phyloP scores from a whole-genome alignment of 2,113 vertebrate species.

The Nycticebus coucang region DNA sequence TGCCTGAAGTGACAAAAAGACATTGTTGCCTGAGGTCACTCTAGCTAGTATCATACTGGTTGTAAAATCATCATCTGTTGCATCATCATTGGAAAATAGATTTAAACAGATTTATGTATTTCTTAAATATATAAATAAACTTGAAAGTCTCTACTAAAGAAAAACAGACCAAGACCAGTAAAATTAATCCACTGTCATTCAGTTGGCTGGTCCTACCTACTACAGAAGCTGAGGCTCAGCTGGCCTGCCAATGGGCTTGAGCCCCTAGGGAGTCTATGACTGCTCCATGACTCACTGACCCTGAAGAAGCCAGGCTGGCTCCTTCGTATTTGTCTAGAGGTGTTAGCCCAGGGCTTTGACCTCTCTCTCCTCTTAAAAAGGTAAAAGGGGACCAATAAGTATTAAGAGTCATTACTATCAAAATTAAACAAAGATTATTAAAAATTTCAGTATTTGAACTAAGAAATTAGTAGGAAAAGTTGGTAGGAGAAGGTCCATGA shows the following conservation, averaged over 20 bases:
- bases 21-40: background rate
- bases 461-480: background rate
- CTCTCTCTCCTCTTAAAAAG: background rate
- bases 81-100: background rate
- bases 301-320: conserved; percentile 30
- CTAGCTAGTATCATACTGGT: background rate
- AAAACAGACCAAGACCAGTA: conserved; percentile 4
- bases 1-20: background rate
- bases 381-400: background rate
- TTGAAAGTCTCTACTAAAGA: background rate
- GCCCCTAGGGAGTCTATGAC: conserved; percentile 23
- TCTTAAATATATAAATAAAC: background rate
- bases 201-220: background rate
- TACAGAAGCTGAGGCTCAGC: background rate
- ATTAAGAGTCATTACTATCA: background rate
- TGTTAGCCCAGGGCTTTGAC: background rate
- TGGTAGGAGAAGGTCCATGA: background rate
- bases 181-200: background rate
- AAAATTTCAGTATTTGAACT: conserved; percentile 32
- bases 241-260: background rate
- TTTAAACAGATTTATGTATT: background rate
- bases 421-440: conserved; percentile 10
- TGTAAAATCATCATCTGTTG: background rate
- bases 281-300: conserved; percentile 37
- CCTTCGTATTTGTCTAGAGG: background rate